Evolutionary conservation across 2,113 vertebrate species (phyloP).

Genomic region (Apodemus speciosus): DNA sequence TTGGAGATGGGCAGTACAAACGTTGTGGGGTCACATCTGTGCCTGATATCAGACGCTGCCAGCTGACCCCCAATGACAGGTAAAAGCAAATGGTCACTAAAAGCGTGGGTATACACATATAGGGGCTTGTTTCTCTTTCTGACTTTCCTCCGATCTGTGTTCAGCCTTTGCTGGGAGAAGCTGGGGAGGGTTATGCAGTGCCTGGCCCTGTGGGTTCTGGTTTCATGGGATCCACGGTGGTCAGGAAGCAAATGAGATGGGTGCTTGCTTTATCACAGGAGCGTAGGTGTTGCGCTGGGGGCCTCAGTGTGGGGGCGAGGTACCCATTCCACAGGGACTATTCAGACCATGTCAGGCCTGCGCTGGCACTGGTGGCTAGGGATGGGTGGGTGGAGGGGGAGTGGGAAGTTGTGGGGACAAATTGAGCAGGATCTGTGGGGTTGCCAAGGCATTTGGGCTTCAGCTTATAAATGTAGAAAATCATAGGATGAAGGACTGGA

Average conservation of each 20-base stretch:
- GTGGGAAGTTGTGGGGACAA: not conserved
- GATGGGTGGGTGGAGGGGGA: not conserved
- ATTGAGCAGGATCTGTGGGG: no score
- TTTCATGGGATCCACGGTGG: not conserved
- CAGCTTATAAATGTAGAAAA: not conserved
- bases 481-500: not conserved
- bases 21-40: constrained; percentile 95
- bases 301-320: not conserved
- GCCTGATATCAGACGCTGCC: constrained; percentile 94
- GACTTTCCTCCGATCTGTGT: rapidly evolving
- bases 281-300: not conserved
- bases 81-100: constrained; percentile 17
- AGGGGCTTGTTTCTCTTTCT: rapidly evolving
- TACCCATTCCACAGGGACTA: not conserved
- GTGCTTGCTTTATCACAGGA: not conserved
- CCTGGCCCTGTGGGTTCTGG: not conserved
- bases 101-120: rapidly evolving
- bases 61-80: constrained; percentile 93
- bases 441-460: not conserved
- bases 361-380: not conserved
- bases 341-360: not conserved
- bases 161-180: not conserved
- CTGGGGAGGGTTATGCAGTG: not conserved
- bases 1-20: constrained; percentile 98
- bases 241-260: no score